Percentiles rank a stretch among this genome's conserved stretches.
These are phyloP conservation scores for Daphoenositta chrysoptera DNA, from an alignment of 2,113 vertebrate species.

Conservation along the genomic window DNA sequence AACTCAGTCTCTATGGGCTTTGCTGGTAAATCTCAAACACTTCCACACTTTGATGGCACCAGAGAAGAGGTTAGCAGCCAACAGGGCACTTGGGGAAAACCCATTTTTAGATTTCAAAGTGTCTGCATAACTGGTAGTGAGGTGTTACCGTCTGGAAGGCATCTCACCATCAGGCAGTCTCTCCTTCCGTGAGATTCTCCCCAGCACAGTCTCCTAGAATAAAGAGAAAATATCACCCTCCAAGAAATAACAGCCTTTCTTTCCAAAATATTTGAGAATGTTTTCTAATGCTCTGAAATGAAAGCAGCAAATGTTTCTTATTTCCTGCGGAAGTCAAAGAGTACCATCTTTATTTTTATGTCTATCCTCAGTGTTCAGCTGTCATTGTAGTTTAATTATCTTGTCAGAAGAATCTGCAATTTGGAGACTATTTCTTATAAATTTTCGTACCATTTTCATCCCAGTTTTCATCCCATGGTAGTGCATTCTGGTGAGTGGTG, in stretches of 20 bases:
- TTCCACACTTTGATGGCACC: background rate
- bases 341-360: slow-evolving; percentile 3
- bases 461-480: background rate
- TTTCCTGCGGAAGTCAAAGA: background rate
- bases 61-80: background rate
- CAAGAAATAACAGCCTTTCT: background rate
- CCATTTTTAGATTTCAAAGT: background rate
- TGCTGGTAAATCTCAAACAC: background rate
- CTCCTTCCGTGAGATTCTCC: background rate
- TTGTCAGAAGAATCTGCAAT: background rate
- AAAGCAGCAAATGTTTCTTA: slow-evolving; percentile 24
- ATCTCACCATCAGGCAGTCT: background rate
- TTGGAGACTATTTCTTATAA: background rate
- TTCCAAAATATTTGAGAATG: slow-evolving; percentile 26
- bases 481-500: background rate
- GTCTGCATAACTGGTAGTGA: background rate
- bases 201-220: background rate
- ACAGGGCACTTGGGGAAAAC: background rate
- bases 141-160: background rate
- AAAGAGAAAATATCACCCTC: background rate
- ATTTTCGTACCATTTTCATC: background rate
- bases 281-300: slow-evolving; percentile 28
- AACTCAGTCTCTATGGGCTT: background rate
- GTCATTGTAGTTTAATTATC: slow-evolving; percentile 9
- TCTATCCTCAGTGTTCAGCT: background rate